Evolutionary conservation across 2,113 vertebrate species (phyloP), one percentile per base, ranked within the genome.

Genomic region (Zosterops japonicus): DNA sequence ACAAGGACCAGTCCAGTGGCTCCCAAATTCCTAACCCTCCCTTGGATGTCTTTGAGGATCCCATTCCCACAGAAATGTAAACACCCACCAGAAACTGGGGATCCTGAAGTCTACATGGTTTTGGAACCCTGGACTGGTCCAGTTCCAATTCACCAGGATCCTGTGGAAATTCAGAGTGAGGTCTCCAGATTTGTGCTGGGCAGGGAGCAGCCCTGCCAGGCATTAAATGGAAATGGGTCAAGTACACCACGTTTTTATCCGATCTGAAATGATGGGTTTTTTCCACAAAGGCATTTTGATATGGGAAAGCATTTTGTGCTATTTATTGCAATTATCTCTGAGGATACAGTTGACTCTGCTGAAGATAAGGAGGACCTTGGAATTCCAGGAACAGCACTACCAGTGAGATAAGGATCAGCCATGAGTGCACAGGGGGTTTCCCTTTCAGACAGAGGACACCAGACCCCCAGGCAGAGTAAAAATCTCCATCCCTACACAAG

Each of bases 61-160:
- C 18, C 0, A 0, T n/a, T 18, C 36, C 56, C 29, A 28, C 46
- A 74, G 6, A 29, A 33, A 8, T 31, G 11, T 4, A 12, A 59
- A 55, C 15, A 23, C 5, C 4, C 22, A 35, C 5, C 39, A 71
- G 42, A 27, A 65, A 61, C 0, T 22, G 19, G 24, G 52, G 11
- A 17, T 63, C n/a, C 35, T 59, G 57, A 71, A 25, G 13, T 44
- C 25, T 50, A 2, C 1, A 0, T 11, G 33, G 29, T 19, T 68
- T 71, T 33, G 67, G n/a, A 65, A 3, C 4, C 6, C 14, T 17
- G 39, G 13, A 1, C 19, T 12, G 17, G 3, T 47, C 8, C 27
- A 33, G 20, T 17, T 39, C 35, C 10, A 28, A 1, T 28, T 80
- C 15, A 9, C 12, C 19, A 35, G 46, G 14, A 17, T 19, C 6